Conservation (phyloP, 2,113 vertebrate species). For the Phaethornis superciliosus region DNA sequence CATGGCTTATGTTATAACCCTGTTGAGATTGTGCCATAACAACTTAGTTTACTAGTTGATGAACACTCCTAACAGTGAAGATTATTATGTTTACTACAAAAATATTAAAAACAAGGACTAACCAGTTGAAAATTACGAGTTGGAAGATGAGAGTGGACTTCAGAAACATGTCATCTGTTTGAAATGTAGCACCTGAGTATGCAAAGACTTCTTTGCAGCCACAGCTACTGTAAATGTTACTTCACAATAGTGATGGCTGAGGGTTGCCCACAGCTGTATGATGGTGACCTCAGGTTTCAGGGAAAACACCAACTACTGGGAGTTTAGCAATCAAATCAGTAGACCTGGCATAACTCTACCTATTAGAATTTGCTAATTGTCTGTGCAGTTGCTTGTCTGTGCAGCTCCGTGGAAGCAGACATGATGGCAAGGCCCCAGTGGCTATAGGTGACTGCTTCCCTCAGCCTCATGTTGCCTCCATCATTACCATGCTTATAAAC, state of each 20-base stretch:
- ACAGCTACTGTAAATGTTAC: not conserved
- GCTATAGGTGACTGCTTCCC: fast-evolving
- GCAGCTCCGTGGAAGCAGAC: not conserved
- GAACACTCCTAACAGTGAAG: not conserved
- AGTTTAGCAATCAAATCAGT: slow-evolving; percentile 51
- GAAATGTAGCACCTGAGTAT: not conserved
- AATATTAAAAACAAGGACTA: not conserved
- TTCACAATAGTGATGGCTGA: not conserved
- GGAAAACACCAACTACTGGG: not conserved
- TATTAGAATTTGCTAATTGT: not conserved
- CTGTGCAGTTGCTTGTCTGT: not conserved
- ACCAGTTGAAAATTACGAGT: not conserved
- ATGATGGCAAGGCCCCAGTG: fast-evolving
- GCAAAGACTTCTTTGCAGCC: not conserved
- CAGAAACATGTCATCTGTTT: not conserved
- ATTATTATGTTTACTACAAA: not conserved
- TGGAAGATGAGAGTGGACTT: not conserved
- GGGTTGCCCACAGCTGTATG: slow-evolving; percentile 10
- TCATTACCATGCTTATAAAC: fast-evolving
- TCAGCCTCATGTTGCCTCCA: not conserved
- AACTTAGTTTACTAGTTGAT: not conserved
- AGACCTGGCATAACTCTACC: not conserved
- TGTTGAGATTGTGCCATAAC: not conserved
- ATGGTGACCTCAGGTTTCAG: slow-evolving; percentile 6
- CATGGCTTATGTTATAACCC: not conserved